Evolutionary conservation across 2,888 invertebrate species (phyloP), one percentile per base, ranked within the genome.

Genomic region (Cyaniris semiargus): DNA sequence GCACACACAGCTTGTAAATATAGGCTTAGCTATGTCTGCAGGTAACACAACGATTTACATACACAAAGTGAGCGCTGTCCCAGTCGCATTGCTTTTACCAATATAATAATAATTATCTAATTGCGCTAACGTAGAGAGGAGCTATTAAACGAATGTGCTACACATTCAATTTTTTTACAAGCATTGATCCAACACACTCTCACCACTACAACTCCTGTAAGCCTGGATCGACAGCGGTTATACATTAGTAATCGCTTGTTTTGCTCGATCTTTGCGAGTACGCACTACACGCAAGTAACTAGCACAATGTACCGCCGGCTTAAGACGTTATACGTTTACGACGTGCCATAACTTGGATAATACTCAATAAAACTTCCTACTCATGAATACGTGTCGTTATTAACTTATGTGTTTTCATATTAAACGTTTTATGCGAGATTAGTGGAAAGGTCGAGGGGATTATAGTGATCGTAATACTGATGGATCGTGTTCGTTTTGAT

Each of bases 251-350:
- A 44, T 44, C 10, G 44, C 44, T 3, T 44, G 10, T 44, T 3
- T 44, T 44, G 10, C 44, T 3, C 44, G 44, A 13, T 44, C 44
- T 44, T 44, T 10, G 44, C 44, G 44, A 3, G 44, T 3, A 5
- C 53, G 53, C 5, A 53, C 53, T 53, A 15, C 15, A 58, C n/a
- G 27, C 66, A 27, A 27, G 66, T 66, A 31, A 66, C 66, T 66
- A 66, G 66, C 66, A 66, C 27, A 66, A 18, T 66, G 27, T 66
- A 66, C 27, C 1, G 27, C 66, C 15, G 15, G 66, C 66, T 66
- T 66, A 81, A 81, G 80, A 80, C 81, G 78, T 80, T 80, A 81
- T 79, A 81, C 80, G 81, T 82, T 83, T 82, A 83, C 80, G 80
- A 81, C 72, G 78, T 60, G 80, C 79, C 78, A 80, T 81, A 83